phyloP scores from a whole-genome alignment of 2,888 invertebrate genomes.

The Nemotelus pantherinus region DNA sequence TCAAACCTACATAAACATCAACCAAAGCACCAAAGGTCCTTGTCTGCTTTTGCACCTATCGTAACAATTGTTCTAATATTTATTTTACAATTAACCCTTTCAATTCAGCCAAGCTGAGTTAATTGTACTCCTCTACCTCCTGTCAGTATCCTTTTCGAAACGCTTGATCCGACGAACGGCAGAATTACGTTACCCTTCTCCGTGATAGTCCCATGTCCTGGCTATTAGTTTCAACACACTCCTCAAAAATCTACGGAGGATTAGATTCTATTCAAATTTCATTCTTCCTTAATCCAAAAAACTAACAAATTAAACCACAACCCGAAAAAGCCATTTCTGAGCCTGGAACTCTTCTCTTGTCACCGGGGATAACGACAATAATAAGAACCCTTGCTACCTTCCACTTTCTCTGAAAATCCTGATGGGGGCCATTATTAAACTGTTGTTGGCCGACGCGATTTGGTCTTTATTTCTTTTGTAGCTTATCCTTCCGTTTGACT shows the following conservation, averaged over 20 bases:
- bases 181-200: too few relatives aligned
- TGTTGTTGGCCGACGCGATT: conserved; percentile 9
- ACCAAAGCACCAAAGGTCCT: not conserved
- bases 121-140: too few relatives aligned
- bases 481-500: conserved; percentile 46
- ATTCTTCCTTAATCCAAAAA: conserved; percentile 34
- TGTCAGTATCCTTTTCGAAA: conserved; percentile 21
- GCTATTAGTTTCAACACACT: too few relatives aligned
- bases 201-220: too few relatives aligned
- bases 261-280: conserved; percentile 20
- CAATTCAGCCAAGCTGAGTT: not conserved
- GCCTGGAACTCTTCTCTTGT: not conserved
- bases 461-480: conserved; percentile 18
- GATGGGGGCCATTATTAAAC: not conserved
- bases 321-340: conserved; percentile 14
- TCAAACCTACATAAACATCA: too few relatives aligned
- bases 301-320: conserved; percentile 42
- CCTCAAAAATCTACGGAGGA: too few relatives aligned
- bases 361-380: not conserved
- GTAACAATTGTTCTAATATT: conserved; percentile 12
- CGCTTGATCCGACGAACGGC: not conserved
- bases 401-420: not conserved
- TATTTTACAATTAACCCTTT: conserved; percentile 25
- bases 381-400: not conserved
- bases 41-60: not conserved